phyloP scores from a whole-genome alignment of 2,888 invertebrate species.

The Apamea monoglypha region DNA sequence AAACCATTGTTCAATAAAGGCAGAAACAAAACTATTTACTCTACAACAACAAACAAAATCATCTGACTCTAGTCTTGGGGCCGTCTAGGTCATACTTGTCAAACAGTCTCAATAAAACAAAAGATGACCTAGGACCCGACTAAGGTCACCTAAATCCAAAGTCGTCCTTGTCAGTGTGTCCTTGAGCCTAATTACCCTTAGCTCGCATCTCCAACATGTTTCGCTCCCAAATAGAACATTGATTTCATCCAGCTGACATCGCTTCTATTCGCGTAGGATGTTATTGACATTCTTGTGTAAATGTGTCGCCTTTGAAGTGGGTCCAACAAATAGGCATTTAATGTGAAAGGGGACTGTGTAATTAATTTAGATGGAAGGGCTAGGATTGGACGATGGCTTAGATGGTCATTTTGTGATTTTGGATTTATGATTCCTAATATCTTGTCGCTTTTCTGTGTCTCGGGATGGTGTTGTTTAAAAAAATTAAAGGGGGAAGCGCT shows the following conservation, averaged over 20 bases:
- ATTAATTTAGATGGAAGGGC: conserved; percentile 56
- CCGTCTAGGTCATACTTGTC: not conserved
- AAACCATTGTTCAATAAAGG: not conserved
- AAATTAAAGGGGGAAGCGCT: no score
- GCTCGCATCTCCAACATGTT: no score
- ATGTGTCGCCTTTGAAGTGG: conserved; percentile 43
- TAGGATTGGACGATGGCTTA: not conserved
- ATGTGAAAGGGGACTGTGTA: conserved; percentile 55
- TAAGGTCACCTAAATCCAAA: not conserved
- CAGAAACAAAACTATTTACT: not conserved
- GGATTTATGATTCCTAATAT: not conserved
- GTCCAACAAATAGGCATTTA: conserved; percentile 53
- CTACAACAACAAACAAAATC: not conserved
- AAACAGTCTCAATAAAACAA: not conserved
- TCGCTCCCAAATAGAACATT: not conserved
- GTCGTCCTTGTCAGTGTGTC: not conserved
- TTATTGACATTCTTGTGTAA: conserved; percentile 40
- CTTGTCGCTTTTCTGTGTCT: not conserved
- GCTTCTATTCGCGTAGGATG: not conserved
- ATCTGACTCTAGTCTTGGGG: no score
- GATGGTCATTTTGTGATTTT: not conserved
- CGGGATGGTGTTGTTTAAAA: no score
- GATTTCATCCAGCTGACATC: not conserved
- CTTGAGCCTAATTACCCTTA: not conserved
- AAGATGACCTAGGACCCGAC: not conserved